Evolutionary conservation across 1,140 invertebrate genomes (phyloP).

Genomic region (Maniola jurtina): DNA sequence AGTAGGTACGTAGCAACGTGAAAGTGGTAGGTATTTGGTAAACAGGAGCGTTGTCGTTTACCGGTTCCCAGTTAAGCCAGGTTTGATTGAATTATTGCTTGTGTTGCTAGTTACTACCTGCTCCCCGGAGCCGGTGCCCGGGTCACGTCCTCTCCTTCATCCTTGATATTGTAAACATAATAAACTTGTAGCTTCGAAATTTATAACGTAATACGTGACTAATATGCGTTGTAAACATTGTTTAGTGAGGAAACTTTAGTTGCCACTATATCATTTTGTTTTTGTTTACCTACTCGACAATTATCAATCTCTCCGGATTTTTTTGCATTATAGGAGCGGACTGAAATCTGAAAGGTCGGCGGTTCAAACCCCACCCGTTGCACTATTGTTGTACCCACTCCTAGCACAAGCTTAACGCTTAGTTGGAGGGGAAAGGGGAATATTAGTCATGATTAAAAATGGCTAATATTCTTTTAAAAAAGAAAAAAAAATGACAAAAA

Average conservation of each 20-base stretch:
- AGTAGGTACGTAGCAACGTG: conserved; percentile 43
- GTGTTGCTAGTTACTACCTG: conserved; percentile 50
- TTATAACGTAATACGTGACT: conserved; percentile 35
- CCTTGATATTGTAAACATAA: conserved; percentile 38
- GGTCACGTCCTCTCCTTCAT: conserved; percentile 50
- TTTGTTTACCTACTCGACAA: not conserved
- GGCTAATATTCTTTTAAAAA: too few species aligned
- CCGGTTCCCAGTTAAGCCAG: conserved; percentile 50
- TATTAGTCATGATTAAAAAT: too few species aligned
- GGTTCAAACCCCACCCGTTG: too few species aligned
- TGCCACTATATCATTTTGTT: conserved; percentile 8
- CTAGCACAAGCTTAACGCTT: too few species aligned
- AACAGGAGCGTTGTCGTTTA: conserved; percentile 50
- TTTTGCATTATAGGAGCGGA: too few species aligned
- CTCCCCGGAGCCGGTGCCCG: conserved; percentile 33
- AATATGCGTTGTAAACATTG: conserved; percentile 20
- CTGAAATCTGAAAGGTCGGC: too few species aligned
- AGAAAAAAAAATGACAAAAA: too few species aligned
- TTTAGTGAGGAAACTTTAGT: conserved; percentile 12
- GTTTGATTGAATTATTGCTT: conserved; percentile 75
- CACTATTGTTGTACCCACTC: too few species aligned
- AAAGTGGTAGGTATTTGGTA: conserved; percentile 65
- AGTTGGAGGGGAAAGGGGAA: too few species aligned
- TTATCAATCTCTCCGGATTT: not conserved
- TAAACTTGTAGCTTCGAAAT: conserved; percentile 32